A percentile compares a stretch with the other conserved stretches of the same genome.
These are phyloP conservation scores for Eudorcas thomsonii DNA, from an alignment of 2,113 vertebrate species.

Conservation along the genomic window DNA sequence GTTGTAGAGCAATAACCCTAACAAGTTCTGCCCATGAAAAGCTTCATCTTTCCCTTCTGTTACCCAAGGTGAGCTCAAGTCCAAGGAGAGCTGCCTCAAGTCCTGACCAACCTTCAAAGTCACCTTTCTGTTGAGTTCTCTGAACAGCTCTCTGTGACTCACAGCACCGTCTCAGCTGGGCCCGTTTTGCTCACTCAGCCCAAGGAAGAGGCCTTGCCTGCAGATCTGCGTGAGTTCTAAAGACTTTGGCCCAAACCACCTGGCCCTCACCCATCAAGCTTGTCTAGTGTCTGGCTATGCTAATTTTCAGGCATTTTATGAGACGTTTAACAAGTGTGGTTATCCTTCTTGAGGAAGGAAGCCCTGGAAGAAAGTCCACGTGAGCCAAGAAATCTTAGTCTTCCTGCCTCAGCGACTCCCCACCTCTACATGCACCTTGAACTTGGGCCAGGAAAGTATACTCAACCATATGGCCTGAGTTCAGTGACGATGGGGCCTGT, in stretches of 20 bases:
- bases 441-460: not conserved
- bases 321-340: conserved; percentile 36
- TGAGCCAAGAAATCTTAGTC: not conserved
- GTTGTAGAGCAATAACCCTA: not conserved
- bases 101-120: not conserved
- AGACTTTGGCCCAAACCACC: not conserved
- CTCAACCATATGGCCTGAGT: not conserved
- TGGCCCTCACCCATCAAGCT: not conserved
- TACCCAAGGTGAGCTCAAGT: not conserved
- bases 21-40: not conserved
- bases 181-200: not conserved
- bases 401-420: not conserved
- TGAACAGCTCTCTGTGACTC: fast-evolving
- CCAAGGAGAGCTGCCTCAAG: not conserved
- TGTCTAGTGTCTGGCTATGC: conserved; percentile 47
- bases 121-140: not conserved
- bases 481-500: not conserved
- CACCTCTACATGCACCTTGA: not conserved
- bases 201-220: not conserved
- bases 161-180: fast-evolving
- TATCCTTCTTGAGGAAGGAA: conserved; percentile 31
- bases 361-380: not conserved
- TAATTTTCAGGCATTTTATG: conserved; percentile 38
- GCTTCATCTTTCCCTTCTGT: not conserved
- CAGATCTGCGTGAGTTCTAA: not conserved